phyloP scores from a whole-genome alignment of 2,888 invertebrate genomes.

The Lasioglossum oenotherae region DNA sequence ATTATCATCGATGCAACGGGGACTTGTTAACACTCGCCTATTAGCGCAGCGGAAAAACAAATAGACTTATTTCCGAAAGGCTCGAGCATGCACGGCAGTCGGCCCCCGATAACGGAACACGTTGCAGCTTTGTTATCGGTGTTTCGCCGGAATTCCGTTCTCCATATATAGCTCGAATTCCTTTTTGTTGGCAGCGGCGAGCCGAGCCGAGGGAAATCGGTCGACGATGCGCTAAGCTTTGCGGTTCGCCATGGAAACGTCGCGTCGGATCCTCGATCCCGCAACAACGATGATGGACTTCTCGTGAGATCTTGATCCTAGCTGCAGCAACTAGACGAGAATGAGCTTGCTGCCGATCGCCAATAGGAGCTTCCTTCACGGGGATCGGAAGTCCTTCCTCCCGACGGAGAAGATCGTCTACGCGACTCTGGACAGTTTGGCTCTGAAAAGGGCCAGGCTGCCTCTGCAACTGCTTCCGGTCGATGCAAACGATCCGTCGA shows the following conservation, averaged over 20 bases:
- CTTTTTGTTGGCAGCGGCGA: neutral
- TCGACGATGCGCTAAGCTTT: neutral
- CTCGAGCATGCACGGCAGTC: neutral
- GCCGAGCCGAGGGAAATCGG: neutral
- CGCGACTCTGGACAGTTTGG: slow-evolving; percentile 80
- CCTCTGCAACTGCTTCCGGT: slow-evolving; percentile 78
- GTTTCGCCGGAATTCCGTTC: neutral
- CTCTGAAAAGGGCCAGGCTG: slow-evolving; percentile 77
- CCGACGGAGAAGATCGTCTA: slow-evolving; percentile 72
- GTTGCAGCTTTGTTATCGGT: slow-evolving; percentile 29
- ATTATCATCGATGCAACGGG: neutral
- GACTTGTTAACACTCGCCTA: neutral
- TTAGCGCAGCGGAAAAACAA: neutral
- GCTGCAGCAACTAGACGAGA: neutral
- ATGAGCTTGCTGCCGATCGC: slow-evolving; percentile 72
- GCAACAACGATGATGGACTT: neutral
- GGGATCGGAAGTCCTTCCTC: slow-evolving; percentile 55
- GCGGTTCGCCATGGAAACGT: neutral
- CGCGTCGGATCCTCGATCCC: neutral
- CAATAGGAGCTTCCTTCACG: slow-evolving; percentile 77
- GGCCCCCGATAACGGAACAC: slow-evolving; percentile 23
- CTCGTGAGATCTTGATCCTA: neutral
- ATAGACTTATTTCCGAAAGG: neutral
- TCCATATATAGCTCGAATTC: neutral
- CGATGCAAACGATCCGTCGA: slow-evolving; percentile 55